Percentiles rank a stretch among this genome's conserved stretches.
phyloP scores from a whole-genome alignment of 1,140 invertebrate genomes.

The Pemphigus obesinymphae region DNA sequence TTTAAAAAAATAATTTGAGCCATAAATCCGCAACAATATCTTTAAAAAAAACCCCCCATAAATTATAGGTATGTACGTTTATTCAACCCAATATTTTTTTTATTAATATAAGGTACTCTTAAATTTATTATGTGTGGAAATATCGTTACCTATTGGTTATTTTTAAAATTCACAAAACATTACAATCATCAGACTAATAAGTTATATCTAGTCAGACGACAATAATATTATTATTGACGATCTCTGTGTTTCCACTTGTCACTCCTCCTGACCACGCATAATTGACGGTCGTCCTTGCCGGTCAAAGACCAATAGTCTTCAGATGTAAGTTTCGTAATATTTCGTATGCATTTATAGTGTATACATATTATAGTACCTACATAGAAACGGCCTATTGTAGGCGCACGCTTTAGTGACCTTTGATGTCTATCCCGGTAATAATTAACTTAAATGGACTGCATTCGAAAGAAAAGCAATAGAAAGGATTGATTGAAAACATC shows the following conservation, averaged over 20 bases:
- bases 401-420: not conserved
- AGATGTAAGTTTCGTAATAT: not conserved
- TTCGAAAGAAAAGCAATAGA: not conserved
- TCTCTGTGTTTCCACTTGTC: conserved; percentile 6
- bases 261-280: not conserved
- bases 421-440: not conserved
- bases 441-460: conserved; percentile 21
- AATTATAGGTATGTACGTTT: too few relatives aligned
- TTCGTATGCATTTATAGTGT: too few relatives aligned
- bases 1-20: too few relatives aligned
- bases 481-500: conserved; percentile 26
- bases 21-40: too few relatives aligned
- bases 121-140: too few relatives aligned
- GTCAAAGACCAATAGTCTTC: not conserved
- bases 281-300: conserved; percentile 22
- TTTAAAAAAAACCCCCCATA: too few relatives aligned
- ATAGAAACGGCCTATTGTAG: not conserved
- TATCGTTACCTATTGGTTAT: too few relatives aligned
- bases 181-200: too few relatives aligned
- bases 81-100: too few relatives aligned
- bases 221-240: conserved; percentile 9
- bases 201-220: too few relatives aligned
- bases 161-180: too few relatives aligned
- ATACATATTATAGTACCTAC: not conserved
- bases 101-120: too few relatives aligned